Conservation (phyloP, 2,113 vertebrate species). For the Tragelaphus scriptus region DNA sequence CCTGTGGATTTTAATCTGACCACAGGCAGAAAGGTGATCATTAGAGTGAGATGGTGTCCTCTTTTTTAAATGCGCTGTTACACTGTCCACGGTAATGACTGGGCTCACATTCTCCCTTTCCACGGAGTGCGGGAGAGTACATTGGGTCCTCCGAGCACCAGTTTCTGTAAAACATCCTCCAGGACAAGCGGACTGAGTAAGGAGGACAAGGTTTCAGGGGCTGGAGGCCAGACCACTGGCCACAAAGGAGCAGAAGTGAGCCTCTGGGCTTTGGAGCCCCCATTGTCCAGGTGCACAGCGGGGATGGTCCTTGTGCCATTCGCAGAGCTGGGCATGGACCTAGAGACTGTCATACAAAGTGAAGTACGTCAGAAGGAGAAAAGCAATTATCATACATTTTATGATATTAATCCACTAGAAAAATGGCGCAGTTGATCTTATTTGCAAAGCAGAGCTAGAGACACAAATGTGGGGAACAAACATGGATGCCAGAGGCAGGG, state of each 20-base stretch:
- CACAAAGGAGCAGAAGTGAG: neutral
- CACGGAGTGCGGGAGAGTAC: neutral
- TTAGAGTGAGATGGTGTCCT: neutral
- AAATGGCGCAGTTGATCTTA: neutral
- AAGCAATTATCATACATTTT: neutral
- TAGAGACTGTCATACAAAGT: neutral
- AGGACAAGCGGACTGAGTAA: too few species aligned
- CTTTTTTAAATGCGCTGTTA: neutral
- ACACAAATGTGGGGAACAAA: neutral
- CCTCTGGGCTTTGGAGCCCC: neutral
- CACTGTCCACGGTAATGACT: neutral
- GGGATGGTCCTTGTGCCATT: fast-evolving
- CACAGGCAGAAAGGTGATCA: conserved; percentile 27
- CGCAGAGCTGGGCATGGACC: fast-evolving
- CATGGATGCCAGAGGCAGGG: fast-evolving
- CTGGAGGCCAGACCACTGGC: neutral
- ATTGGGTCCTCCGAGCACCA: neutral
- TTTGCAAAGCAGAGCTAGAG: neutral
- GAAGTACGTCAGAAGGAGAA: neutral
- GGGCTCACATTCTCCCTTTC: neutral
- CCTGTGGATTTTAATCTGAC: conserved; percentile 30
- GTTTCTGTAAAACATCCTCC: neutral
- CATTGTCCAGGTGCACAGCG: neutral
- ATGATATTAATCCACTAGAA: neutral
- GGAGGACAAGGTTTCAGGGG: neutral